A percentile compares a stretch with the other conserved stretches of the same genome.
Conservation (phyloP, 2,888 invertebrate genomes). For the Syrphus vitripennis region DNA sequence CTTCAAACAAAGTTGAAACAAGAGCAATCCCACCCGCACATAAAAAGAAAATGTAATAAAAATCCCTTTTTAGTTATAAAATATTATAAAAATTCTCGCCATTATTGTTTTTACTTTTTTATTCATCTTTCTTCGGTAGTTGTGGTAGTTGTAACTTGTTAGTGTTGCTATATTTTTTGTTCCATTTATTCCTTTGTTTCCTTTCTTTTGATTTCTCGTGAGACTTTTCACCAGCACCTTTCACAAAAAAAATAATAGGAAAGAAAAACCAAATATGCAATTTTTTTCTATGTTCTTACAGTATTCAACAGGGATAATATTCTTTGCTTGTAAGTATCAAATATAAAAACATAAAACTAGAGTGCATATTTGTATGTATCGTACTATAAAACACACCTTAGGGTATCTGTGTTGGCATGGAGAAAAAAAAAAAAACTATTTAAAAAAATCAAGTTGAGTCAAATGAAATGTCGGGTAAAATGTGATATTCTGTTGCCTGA, state of each 20-base stretch:
- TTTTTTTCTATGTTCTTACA: constrained; percentile 8
- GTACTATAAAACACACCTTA: background rate
- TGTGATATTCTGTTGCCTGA: constrained; percentile 22
- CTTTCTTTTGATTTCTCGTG: constrained; percentile 5
- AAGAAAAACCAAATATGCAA: constrained; percentile 9
- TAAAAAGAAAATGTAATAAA: constrained; percentile 42
- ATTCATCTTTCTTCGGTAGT: constrained; percentile 11
- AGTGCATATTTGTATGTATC: background rate
- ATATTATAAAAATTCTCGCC: constrained; percentile 43
- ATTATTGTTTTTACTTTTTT: constrained; percentile 32
- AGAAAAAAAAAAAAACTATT: constrained; percentile 18
- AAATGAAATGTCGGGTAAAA: constrained; percentile 36
- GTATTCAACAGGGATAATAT: constrained; percentile 47
- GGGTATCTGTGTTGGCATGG: background rate
- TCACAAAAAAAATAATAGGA: background rate
- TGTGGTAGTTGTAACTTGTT: constrained; percentile 48
- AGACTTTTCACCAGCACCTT: constrained; percentile 20
- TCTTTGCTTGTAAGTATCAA: background rate
- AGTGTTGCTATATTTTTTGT: constrained; percentile 21
- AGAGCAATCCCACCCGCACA: background rate
- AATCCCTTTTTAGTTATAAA: constrained; percentile 41
- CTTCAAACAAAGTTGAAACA: background rate
- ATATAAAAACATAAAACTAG: background rate
- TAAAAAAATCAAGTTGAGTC: constrained; percentile 17
- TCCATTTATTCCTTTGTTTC: background rate